Evolutionary conservation across 2,888 invertebrate genomes (phyloP).

Genomic region (Drosophila nigritarsus): DNA sequence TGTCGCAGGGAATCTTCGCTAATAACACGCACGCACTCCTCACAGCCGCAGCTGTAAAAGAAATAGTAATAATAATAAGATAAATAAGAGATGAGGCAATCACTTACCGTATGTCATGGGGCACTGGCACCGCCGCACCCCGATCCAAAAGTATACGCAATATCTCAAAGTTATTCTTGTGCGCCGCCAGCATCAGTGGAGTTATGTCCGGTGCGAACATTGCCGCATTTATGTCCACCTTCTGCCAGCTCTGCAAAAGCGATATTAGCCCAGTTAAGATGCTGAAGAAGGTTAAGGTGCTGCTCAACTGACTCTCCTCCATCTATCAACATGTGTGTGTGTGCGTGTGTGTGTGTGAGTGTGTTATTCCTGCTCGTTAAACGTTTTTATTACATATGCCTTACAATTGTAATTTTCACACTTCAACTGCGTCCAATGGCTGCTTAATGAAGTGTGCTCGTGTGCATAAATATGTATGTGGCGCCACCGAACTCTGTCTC

Average conservation of each 20-base stretch:
- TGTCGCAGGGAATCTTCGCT: conserved; percentile 92
- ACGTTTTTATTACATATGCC: conserved; percentile 75
- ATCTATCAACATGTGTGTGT: background rate
- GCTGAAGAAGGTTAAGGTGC: conserved; percentile 18
- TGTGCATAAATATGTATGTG: conserved; percentile 69
- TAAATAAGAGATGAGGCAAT: conserved; percentile 7
- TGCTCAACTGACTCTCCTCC: background rate
- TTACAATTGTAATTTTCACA: conserved; percentile 79
- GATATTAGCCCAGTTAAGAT: background rate
- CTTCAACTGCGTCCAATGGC: conserved; percentile 72
- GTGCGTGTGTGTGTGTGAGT: background rate
- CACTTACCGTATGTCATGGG: conserved; percentile 92
- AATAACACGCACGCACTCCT: conserved; percentile 92
- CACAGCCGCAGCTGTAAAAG: conserved; percentile 90
- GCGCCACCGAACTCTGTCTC: background rate
- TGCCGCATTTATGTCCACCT: conserved; percentile 91
- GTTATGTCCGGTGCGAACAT: conserved; percentile 97
- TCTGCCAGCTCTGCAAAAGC: conserved; percentile 93
- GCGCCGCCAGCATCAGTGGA: conserved; percentile 96
- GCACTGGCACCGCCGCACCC: conserved; percentile 95
- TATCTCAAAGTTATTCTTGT: conserved; percentile 98
- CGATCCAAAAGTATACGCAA: conserved; percentile 96
- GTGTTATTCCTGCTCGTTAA: conserved; percentile 43
- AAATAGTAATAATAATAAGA: background rate
- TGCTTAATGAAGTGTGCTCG: conserved; percentile 76